A percentile compares a stretch with the other conserved stretches of the same genome.
Evolutionary conservation across 2,113 vertebrate genomes (phyloP).

Genomic region (Amia ocellicauda): DNA sequence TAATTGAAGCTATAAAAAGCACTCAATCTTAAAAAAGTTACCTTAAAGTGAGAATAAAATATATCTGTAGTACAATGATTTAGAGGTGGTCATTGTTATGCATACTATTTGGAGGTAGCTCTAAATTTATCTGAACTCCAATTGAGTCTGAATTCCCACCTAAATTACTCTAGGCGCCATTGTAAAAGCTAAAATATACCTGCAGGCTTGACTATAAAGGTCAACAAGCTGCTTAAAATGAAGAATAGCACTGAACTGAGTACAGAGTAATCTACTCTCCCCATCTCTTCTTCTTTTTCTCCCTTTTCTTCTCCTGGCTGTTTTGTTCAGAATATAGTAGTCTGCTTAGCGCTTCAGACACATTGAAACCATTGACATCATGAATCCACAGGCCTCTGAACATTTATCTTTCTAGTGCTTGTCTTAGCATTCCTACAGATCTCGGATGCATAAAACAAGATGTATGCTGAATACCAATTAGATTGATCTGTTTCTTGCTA

Average conservation of each 20-base stretch:
- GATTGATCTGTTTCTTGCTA: slow-evolving; percentile 5
- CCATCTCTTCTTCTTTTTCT: slow-evolving; percentile 43
- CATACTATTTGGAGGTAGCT: too few relatives aligned
- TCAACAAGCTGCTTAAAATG: slow-evolving; percentile 69
- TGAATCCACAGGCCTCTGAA: slow-evolving; percentile 38
- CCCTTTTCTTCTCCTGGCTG: slow-evolving; percentile 18
- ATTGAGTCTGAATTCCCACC: slow-evolving; percentile 46
- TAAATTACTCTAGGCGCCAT: slow-evolving; percentile 53
- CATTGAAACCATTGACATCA: slow-evolving; percentile 37
- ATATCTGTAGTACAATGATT: neutral
- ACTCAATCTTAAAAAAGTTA: neutral
- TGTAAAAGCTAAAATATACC: slow-evolving; percentile 55
- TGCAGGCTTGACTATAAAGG: slow-evolving; percentile 63
- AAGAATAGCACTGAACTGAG: slow-evolving; percentile 55
- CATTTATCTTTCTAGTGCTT: slow-evolving; percentile 34
- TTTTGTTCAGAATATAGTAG: slow-evolving; percentile 31
- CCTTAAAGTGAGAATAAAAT: slow-evolving; percentile 9
- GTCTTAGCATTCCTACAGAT: slow-evolving; percentile 14
- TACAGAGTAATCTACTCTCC: slow-evolving; percentile 49
- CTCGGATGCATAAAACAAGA: neutral
- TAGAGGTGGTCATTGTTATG: too few relatives aligned
- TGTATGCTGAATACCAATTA: slow-evolving; percentile 47
- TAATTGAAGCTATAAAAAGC: neutral
- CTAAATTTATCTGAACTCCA: too few relatives aligned
- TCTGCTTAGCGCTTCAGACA: slow-evolving; percentile 41